phyloP scores from a whole-genome alignment of 2,113 vertebrate genomes.

The Oryzias celebensis region DNA sequence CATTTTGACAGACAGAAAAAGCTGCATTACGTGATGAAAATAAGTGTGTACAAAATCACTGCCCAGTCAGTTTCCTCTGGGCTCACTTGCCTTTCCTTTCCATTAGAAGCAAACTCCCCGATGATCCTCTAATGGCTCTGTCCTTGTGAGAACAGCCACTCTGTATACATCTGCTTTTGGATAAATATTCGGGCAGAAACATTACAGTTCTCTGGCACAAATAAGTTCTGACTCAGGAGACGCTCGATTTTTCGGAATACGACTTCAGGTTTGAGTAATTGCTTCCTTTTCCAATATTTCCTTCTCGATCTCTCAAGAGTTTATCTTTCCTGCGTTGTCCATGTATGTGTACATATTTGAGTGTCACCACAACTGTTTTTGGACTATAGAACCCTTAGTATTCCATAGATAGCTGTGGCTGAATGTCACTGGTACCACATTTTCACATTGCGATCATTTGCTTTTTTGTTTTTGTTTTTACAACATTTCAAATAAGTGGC shows the following conservation, averaged over 20 bases:
- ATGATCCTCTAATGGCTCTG: conserved; percentile 58
- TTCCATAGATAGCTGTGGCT: conserved; percentile 13
- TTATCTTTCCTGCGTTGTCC: conserved; percentile 47
- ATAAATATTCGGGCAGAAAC: conserved; percentile 10
- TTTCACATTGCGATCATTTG: background rate
- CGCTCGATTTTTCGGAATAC: conserved; percentile 28
- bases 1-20: background rate
- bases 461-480: background rate
- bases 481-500: conserved; percentile 37
- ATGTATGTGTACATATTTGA: conserved; percentile 46
- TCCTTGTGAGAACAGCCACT: conserved; percentile 29
- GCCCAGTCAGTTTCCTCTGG: conserved; percentile 43
- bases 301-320: conserved; percentile 48
- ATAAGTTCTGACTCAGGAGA: conserved; percentile 1
- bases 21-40: conserved; percentile 1
- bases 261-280: conserved; percentile 52
- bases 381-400: conserved; percentile 15
- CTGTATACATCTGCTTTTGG: conserved; percentile 4
- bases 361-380: conserved; percentile 33
- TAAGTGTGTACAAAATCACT: background rate
- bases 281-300: conserved; percentile 54
- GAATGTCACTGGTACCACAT: conserved; percentile 4
- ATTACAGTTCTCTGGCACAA: background rate
- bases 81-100: conserved; percentile 42
- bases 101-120: conserved; percentile 61